A percentile compares a stretch with the other conserved stretches of the same genome.
phyloP scores from a whole-genome alignment of 2,113 vertebrate genomes.

The Chelonoidis abingdonii region DNA sequence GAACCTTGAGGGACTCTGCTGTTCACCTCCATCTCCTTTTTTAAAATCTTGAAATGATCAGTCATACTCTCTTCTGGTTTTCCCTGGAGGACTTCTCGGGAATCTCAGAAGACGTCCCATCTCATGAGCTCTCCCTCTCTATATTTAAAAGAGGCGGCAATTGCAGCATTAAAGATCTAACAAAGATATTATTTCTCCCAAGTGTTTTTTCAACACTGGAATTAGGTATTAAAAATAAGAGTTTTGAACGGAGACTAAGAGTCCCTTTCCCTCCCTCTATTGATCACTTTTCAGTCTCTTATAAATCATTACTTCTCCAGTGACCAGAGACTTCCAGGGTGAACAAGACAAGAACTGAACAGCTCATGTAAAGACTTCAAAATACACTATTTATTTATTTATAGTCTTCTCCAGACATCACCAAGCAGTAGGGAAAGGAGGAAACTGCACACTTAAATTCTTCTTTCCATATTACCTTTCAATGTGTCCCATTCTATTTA shows the following conservation, averaged over 20 bases:
- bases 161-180: not conserved
- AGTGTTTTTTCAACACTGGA: not conserved
- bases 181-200: not conserved
- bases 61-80: not conserved
- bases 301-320: not conserved
- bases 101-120: not conserved
- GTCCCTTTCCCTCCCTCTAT: fast-evolving
- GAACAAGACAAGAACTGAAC: not conserved
- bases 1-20: not conserved
- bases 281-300: not conserved
- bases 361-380: not conserved
- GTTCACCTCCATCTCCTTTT: not conserved
- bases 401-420: not conserved
- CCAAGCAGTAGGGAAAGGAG: not conserved
- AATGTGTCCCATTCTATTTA: fast-evolving
- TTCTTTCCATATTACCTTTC: not conserved
- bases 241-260: not conserved
- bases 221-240: not conserved
- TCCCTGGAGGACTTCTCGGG: not conserved
- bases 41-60: not conserved
- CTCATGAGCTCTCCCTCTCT: not conserved
- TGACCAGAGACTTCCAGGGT: not conserved
- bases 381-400: not conserved
- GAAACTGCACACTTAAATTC: not conserved
- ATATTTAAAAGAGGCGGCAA: not conserved